Percentiles rank a stretch among this genome's conserved stretches.
phyloP scores from a whole-genome alignment of 2,113 vertebrate genomes.

The Aspidoscelis tigris region DNA sequence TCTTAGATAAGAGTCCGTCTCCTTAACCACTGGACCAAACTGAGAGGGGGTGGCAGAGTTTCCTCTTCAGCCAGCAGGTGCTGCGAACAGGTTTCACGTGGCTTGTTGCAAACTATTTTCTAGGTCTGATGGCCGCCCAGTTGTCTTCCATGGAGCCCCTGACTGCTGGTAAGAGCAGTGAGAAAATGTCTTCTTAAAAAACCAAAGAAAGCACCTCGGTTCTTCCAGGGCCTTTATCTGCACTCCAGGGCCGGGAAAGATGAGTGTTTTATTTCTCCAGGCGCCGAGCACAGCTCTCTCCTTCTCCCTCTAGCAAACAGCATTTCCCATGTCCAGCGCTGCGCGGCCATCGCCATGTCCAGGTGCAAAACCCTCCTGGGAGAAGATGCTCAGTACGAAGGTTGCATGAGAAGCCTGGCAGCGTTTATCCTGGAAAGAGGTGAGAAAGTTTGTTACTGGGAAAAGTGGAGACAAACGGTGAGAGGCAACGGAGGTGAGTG shows the following conservation, averaged over 20 bases:
- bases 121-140: background rate
- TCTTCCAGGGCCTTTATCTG: too few relatives aligned
- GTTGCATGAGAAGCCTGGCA: slow-evolving; percentile 80
- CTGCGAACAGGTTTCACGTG: background rate
- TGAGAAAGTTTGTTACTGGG: too few relatives aligned
- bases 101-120: background rate
- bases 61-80: too few relatives aligned
- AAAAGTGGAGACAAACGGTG: too few relatives aligned
- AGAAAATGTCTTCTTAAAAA: background rate
- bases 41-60: too few relatives aligned
- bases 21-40: too few relatives aligned
- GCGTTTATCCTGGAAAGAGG: slow-evolving; percentile 83
- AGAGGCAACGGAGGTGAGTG: too few relatives aligned
- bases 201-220: too few relatives aligned
- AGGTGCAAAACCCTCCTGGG: slow-evolving; percentile 78
- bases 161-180: background rate
- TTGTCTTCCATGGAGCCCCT: background rate
- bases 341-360: slow-evolving; percentile 77
- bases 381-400: slow-evolving; percentile 64
- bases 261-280: too few relatives aligned
- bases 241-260: too few relatives aligned
- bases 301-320: slow-evolving; percentile 36
- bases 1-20: too few relatives aligned
- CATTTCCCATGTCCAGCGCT: slow-evolving; percentile 78
- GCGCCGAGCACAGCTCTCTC: too few relatives aligned